Percentiles rank a stretch among this genome's conserved stretches.
Evolutionary conservation across 2,113 vertebrate species (phyloP).

Genomic region (Hypanus sabinus): DNA sequence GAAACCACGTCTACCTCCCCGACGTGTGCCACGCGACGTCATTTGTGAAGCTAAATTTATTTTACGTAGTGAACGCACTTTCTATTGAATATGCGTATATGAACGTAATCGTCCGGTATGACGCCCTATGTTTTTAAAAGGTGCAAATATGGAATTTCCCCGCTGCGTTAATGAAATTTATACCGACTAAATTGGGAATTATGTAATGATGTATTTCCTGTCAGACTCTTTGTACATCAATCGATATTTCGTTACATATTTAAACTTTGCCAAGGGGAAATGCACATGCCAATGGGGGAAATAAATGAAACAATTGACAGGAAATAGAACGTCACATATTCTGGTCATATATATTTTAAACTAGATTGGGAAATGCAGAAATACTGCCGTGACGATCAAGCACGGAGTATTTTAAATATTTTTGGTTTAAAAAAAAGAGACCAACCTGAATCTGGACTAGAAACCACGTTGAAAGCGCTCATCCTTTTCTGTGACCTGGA

Average conservation of each 20-base stretch:
- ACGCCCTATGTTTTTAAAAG: neutral
- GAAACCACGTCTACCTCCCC: neutral
- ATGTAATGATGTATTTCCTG: neutral
- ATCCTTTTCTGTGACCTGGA: constrained; percentile 68
- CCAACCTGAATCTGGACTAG: constrained; percentile 66
- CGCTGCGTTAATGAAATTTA: neutral
- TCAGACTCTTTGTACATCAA: neutral
- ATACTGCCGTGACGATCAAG: neutral
- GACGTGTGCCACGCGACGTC: neutral
- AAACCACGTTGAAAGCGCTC: constrained; percentile 67
- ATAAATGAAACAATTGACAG: neutral
- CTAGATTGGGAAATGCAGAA: too few species aligned
- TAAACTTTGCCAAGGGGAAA: neutral
- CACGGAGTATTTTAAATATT: neutral
- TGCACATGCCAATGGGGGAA: neutral
- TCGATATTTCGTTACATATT: neutral
- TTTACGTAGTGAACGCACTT: neutral
- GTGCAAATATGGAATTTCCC: neutral
- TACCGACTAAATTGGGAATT: neutral
- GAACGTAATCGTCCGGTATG: neutral
- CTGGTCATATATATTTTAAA: neutral
- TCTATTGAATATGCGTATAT: neutral
- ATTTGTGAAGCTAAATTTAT: neutral
- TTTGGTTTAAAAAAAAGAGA: constrained; percentile 41
- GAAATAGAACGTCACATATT: neutral